Conservation (phyloP, 2,797 vertebrate genomes). For the Etheostoma perlongum region DNA sequence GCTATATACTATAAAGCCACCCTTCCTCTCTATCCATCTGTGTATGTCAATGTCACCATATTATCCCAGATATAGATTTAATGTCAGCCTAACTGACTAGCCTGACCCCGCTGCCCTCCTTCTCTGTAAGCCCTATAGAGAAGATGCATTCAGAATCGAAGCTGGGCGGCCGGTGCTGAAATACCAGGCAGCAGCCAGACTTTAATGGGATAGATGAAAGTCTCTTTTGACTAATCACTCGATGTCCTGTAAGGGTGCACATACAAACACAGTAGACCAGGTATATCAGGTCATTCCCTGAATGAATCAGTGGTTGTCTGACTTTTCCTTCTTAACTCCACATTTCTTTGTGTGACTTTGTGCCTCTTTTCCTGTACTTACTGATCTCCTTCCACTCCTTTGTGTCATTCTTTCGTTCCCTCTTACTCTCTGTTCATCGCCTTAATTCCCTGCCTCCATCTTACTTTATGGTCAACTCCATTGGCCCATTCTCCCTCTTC, state of each 20-base stretch:
- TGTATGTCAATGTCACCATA: constrained; percentile 52
- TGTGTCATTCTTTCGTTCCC: background rate
- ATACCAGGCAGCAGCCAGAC: constrained; percentile 73
- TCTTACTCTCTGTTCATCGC: background rate
- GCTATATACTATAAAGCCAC: background rate
- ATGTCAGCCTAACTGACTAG: constrained; percentile 82
- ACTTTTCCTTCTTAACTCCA: constrained; percentile 23
- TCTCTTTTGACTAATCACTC: constrained; percentile 96
- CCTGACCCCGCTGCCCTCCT: constrained; percentile 63
- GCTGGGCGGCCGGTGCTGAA: constrained; percentile 70
- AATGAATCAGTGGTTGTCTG: constrained; percentile 53
- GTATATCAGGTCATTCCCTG: constrained; percentile 52
- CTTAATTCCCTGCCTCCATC: constrained; percentile 1
- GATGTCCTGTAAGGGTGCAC: constrained; percentile 65
- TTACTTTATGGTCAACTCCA: constrained; percentile 8
- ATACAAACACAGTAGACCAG: no score
- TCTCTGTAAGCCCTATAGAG: constrained; percentile 78
- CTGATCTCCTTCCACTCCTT: constrained; percentile 1
- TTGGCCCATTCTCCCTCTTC: constrained; percentile 14
- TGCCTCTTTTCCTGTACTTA: constrained; percentile 1
- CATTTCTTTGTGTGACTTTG: constrained; percentile 19
- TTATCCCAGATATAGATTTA: constrained; percentile 85
- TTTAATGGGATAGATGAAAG: constrained; percentile 90
- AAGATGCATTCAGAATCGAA: constrained; percentile 87
- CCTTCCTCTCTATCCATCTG: constrained; percentile 51